Evolutionary conservation across 53 echinoderm and acorn worm species (phyloP).

Genomic region (Holothuria leucospilota): DNA sequence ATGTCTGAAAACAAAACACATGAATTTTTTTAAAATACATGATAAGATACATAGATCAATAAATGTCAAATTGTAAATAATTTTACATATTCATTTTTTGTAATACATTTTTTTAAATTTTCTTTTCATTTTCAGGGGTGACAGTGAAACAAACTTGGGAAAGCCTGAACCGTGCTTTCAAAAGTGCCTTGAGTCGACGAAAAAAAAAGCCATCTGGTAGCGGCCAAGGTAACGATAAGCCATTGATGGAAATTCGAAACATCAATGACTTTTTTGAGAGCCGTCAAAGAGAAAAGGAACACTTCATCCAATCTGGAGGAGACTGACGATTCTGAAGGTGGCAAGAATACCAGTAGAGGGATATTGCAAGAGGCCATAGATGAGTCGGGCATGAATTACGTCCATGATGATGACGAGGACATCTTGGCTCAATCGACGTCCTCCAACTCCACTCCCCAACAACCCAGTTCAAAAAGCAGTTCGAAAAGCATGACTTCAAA

Average conservation of each 20-base stretch:
- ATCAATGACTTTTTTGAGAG: slow-evolving; percentile 29
- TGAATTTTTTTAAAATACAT: no score
- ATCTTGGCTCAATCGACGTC: no score
- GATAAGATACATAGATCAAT: no score
- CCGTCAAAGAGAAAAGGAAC: slow-evolving; percentile 29
- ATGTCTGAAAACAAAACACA: no score
- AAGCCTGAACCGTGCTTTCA: slow-evolving; percentile 29
- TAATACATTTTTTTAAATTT: neutral
- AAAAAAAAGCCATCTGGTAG: slow-evolving; percentile 38
- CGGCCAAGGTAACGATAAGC: slow-evolving; percentile 1
- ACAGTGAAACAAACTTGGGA: slow-evolving; percentile 43
- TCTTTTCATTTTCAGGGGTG: slow-evolving; percentile 25
- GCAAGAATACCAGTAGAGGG: slow-evolving; percentile 32
- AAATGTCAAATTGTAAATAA: no score
- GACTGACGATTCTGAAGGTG: slow-evolving; percentile 23
- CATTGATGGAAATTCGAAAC: no score
- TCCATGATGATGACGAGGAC: no score
- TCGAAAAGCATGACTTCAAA: no score
- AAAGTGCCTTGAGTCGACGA: slow-evolving; percentile 28
- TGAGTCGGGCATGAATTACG: slow-evolving; percentile 37
- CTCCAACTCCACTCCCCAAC: no score
- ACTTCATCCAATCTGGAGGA: slow-evolving; percentile 20
- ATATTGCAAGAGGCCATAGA: slow-evolving; percentile 30
- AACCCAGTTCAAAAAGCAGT: no score
- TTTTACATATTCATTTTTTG: no score